Base-by-base conservation (phyloP, 1,140 invertebrate species). In the Metaphire vulgaris region DNA sequence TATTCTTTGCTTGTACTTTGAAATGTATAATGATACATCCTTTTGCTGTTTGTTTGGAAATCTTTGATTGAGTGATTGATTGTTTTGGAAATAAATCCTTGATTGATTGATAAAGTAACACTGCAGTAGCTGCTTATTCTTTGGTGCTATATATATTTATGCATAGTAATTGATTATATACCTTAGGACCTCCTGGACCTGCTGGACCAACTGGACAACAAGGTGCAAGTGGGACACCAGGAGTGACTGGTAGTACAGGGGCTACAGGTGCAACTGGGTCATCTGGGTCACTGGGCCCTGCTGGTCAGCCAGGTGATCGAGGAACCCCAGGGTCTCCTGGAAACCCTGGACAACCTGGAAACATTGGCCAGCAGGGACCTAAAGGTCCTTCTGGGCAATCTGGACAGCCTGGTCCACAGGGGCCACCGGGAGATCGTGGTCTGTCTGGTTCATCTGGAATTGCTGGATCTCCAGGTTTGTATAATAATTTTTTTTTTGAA, bases 351-450 rank as follows among this genome's bases (percentile, higher is more conserved):
- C 30, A 28, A 1, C 33, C 76, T 74, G 78, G 78, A 79, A 34
- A 71, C 29, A 72, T 30, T 69, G 78, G 78, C 33, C 31, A 34
- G 16, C 34, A 34, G 26, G 71, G 71, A 14, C 33, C 31, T 34
- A 33, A 30, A 33, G 71, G 71, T 33, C 34, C 21, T 26, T 28
- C 31, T 16, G 92, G 92, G 68, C 76, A 83, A 29, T 81, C 86
- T 67, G 90, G 89, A 64, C 83, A 85, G 69, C 85, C 85, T 66
- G 90, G 90, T 15, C 80, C 41, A 56, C 41, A 56, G 41, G 41
- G 41, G 6, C 41, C 15, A 16, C 31, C 71, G n/a, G 71, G 71
- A 6, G 33, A 30, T 34, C 31, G 30, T 34, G 71, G 71, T 33
- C 34, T 34, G 41, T 28, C 2, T 34, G 71, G 71, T 33, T 72